A percentile compares a stretch with the other conserved stretches of the same genome.
Evolutionary conservation across 1,140 invertebrate genomes (phyloP).

Genomic region (Venturia canescens): DNA sequence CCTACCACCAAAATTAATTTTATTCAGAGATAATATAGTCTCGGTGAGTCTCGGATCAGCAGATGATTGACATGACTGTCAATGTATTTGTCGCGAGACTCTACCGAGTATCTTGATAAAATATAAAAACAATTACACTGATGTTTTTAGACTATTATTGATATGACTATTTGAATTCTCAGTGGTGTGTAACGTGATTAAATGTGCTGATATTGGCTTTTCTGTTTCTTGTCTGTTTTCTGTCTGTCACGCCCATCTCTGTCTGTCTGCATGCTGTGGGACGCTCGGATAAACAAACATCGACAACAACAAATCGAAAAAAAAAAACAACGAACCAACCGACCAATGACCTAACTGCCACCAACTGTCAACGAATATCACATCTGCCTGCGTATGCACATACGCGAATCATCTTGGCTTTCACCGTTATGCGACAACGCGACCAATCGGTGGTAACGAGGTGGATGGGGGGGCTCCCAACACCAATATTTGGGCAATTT

Average conservation of each 20-base stretch:
- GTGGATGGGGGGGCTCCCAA: background rate
- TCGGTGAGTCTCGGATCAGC: no score
- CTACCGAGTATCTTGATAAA: no score
- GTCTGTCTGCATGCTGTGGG: constrained; percentile 77
- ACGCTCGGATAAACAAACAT: constrained; percentile 70
- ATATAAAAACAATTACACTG: no score
- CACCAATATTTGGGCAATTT: background rate
- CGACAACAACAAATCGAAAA: constrained; percentile 39
- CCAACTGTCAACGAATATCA: constrained; percentile 60
- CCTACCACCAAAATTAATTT: no score
- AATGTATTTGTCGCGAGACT: no score
- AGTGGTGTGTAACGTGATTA: constrained; percentile 63
- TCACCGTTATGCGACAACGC: background rate
- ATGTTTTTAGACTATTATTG: background rate
- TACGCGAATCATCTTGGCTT: background rate
- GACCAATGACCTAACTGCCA: constrained; percentile 26
- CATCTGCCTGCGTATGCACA: constrained; percentile 27
- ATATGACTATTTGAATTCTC: constrained; percentile 46
- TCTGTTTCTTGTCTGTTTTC: constrained; percentile 76
- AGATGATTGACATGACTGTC: no score
- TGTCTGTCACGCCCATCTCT: constrained; percentile 76
- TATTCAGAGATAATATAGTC: no score
- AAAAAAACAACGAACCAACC: constrained; percentile 26
- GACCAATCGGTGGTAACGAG: background rate
- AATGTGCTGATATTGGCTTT: constrained; percentile 75